Percentiles rank a stretch among this genome's conserved stretches.
Evolutionary conservation across 2,888 invertebrate genomes (phyloP).

Genomic region (Boloria euphrosyne): DNA sequence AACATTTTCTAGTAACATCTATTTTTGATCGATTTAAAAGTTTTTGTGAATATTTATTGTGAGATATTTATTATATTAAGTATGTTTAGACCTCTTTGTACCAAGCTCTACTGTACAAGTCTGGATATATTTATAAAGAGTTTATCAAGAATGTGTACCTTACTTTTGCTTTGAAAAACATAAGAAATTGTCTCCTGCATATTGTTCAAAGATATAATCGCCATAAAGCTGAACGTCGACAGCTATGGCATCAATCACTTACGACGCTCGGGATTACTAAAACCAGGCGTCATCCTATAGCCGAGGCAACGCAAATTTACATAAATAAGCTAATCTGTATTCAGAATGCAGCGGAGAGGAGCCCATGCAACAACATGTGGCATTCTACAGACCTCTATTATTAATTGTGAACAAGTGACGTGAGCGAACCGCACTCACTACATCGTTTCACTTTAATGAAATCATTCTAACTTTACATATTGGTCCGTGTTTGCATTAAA

Average conservation of each 20-base stretch:
- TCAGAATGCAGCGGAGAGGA: constrained; percentile 69
- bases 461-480: constrained; percentile 44
- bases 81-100: no score
- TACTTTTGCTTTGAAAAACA: background rate
- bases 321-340: constrained; percentile 80
- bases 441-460: constrained; percentile 59
- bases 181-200: constrained; percentile 14
- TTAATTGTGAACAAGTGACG: constrained; percentile 76
- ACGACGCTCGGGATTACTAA: constrained; percentile 68
- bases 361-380: constrained; percentile 78
- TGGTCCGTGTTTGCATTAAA: constrained; percentile 34
- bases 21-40: constrained; percentile 1
- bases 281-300: constrained; percentile 66
- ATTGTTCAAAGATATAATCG: constrained; percentile 31
- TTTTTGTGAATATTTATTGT: no score
- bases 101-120: no score
- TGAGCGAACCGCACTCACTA: constrained; percentile 53
- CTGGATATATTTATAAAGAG: background rate
- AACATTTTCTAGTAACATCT: constrained; percentile 23
- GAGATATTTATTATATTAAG: no score
- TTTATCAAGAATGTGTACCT: background rate
- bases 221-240: constrained; percentile 59
- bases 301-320: constrained; percentile 70
- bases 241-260: constrained; percentile 73
- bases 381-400: constrained; percentile 77